Base-by-base conservation (phyloP, 2,797 vertebrate genomes). In the Mormyrops attenuatus region DNA sequence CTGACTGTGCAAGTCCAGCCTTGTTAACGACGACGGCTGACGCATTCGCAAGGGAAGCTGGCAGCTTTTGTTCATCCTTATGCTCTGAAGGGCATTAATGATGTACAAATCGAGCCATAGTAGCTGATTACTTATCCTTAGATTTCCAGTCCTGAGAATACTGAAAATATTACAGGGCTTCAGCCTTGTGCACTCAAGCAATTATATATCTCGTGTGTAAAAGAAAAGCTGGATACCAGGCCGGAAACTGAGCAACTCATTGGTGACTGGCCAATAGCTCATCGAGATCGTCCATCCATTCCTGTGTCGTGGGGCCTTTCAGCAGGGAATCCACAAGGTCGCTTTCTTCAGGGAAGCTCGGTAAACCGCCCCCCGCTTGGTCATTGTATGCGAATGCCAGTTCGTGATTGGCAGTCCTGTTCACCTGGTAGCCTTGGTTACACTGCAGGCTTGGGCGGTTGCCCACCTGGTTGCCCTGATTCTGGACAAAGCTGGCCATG, bases 241-340 rank as follows among this genome's bases (percentile, higher is more conserved):
- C n/a, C 66, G 77, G 87, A 0, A 77, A 87, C 87, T 34, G 66
- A 49, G 86, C 30, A 85, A 89, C 52, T 91, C 95, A 95, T 77
- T 95, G 98, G 94, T 99, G 98, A 93, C 95, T 96, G 91, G 98
- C 98, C 89, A 99, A 94, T 91, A 99, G 96, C 89, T 99, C 98
- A 2, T 99, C 97, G 94, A 99, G 94, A 90, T 99, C 98, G 6
- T 96, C 97, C 96, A 99, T 99, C 98, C 98, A 99, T 93, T 99
- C 98, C 94, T 99, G 98, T 0, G 97, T 97, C 94, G 97, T 97
- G 96, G 98, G 98, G 88, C 96, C 97, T 95, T 99, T 99, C 91
- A 99, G 94, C 94, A 99, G 95, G 0, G 98, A 97, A 95, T 99
- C 98, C 88, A 99, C 97, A 92, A 99, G 95, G 88, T 99, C 98